Evolutionary conservation across 1,140 invertebrate species (phyloP).

Genomic region (Coenobita brevimanus): DNA sequence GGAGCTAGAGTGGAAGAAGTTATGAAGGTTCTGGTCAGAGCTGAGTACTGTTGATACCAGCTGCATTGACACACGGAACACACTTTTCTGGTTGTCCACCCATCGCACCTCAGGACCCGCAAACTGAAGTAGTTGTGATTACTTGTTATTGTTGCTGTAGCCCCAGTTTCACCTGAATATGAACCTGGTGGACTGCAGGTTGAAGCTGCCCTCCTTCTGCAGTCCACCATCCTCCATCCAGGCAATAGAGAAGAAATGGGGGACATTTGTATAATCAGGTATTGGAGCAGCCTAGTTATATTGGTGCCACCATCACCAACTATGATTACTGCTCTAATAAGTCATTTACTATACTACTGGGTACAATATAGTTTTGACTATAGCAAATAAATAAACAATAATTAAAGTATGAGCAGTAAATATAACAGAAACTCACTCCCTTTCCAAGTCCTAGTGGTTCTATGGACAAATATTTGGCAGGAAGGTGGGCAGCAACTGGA

Average conservation of each 20-base stretch:
- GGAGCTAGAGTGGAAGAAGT: constrained; percentile 79
- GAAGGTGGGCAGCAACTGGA: constrained; percentile 88
- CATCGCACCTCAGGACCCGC: constrained; percentile 91
- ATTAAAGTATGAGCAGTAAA: not conserved
- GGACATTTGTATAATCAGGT: no score
- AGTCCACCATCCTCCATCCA: no score
- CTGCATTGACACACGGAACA: constrained; percentile 88
- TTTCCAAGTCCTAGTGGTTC: constrained; percentile 91
- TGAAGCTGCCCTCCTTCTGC: no score
- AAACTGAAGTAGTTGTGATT: constrained; percentile 79
- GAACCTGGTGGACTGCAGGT: no score
- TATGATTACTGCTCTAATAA: no score
- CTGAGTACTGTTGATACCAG: constrained; percentile 92
- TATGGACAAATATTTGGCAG: constrained; percentile 89
- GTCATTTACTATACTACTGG: no score
- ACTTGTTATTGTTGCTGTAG: no score
- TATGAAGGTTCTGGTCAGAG: constrained; percentile 87
- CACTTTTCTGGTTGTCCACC: constrained; percentile 90
- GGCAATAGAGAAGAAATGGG: no score
- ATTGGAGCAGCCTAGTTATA: no score
- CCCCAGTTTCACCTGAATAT: no score
- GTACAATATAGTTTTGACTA: no score
- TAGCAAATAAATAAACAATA: constrained; percentile 80
- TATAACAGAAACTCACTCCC: constrained; percentile 80
- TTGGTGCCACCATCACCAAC: no score